Conservation (phyloP, 1,140 invertebrate species). For the Drosophila mayri region DNA sequence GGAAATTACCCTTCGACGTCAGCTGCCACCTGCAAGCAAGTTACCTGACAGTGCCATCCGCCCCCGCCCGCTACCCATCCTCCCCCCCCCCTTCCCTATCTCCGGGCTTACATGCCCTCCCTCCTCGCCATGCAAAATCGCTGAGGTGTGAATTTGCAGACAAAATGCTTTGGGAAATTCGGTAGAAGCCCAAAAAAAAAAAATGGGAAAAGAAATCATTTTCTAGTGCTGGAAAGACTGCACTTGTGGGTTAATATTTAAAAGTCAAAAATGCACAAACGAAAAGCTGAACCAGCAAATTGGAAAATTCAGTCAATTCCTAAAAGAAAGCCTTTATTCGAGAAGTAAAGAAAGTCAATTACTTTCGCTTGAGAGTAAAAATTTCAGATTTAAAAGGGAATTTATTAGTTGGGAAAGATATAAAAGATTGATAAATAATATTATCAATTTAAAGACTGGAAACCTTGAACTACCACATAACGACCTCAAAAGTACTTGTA, state of each 20-base stretch:
- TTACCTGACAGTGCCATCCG: neutral
- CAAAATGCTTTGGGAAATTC: constrained; percentile 36
- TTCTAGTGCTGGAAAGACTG: constrained; percentile 5
- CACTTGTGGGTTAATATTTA: constrained; percentile 38
- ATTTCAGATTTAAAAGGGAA: neutral
- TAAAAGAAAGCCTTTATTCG: neutral
- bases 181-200: constrained; percentile 12
- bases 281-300: constrained; percentile 11
- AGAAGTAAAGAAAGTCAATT: neutral
- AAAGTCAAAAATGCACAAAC: constrained; percentile 21
- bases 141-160: constrained; percentile 58
- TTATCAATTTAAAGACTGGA: neutral
- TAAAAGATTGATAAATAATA: too few species aligned
- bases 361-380: neutral
- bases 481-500: neutral
- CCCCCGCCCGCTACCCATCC: neutral
- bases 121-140: constrained; percentile 31
- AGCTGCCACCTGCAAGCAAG: constrained; percentile 25
- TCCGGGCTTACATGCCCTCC: neutral
- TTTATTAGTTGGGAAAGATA: too few species aligned
- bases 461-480: neutral
- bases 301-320: constrained; percentile 17
- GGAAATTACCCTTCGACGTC: constrained; percentile 3
- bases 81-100: neutral
- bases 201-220: constrained; percentile 2